These are phyloP conservation scores for Eudyptes chrysolophus DNA, from an alignment of 2,113 vertebrate species.

Conservation along the genomic window DNA sequence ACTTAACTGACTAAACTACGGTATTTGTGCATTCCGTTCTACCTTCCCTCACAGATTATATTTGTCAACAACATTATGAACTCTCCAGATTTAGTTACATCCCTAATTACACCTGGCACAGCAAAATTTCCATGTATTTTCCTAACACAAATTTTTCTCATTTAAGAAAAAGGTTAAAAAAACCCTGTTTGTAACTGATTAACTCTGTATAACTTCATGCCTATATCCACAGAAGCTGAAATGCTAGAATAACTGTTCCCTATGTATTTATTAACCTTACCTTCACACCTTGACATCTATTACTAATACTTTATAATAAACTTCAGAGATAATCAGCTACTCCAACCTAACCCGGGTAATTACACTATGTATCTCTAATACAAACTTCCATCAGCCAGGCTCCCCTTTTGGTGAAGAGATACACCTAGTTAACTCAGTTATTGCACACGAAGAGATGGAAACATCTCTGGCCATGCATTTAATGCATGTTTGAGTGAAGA, in stretches of 20 bases:
- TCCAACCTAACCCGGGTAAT: background rate
- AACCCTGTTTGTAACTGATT: background rate
- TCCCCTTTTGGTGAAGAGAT: too few relatives aligned
- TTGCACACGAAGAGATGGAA: rapidly evolving
- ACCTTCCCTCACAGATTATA: background rate
- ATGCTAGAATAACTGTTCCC: background rate
- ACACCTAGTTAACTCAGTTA: background rate
- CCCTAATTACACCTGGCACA: background rate
- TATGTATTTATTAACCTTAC: background rate
- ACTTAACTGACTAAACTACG: background rate
- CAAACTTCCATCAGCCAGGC: rapidly evolving
- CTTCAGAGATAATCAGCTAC: background rate
- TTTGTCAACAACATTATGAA: background rate
- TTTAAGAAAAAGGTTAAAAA: background rate
- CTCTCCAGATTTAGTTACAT: background rate
- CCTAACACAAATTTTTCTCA: background rate
- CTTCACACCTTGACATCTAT: background rate
- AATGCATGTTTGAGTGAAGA: rapidly evolving
- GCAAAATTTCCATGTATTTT: background rate
- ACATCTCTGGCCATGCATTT: rapidly evolving
- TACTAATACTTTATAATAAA: background rate
- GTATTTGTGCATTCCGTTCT: background rate
- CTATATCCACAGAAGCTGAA: background rate
- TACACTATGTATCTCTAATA: rapidly evolving
- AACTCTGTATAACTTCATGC: background rate